Conservation (phyloP, 2,797 vertebrate species). For the Petrocephalus schoutedeni region DNA sequence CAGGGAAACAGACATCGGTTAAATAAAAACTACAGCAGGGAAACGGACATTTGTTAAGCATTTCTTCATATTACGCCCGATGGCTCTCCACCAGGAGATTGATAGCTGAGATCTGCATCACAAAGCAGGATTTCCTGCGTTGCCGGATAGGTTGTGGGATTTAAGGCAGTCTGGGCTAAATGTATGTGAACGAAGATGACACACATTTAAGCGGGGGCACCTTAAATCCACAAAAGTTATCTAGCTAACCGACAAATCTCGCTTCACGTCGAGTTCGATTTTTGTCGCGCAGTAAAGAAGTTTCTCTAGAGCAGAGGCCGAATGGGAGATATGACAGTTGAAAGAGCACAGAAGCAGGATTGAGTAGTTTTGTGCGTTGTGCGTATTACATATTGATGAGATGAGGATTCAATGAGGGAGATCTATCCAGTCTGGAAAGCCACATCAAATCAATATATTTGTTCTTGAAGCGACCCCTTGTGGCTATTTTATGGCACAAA, state of each 20-base stretch:
- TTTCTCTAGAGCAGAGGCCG: not conserved
- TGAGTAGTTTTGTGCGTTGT: not conserved
- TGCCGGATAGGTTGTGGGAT: not conserved
- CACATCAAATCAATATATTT: not conserved
- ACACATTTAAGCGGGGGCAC: too few relatives aligned
- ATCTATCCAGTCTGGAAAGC: not conserved
- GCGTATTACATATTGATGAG: not conserved
- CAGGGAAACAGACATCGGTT: not conserved
- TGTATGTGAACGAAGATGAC: too few relatives aligned
- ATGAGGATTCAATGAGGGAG: not conserved
- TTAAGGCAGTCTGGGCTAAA: not conserved
- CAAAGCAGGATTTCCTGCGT: not conserved
- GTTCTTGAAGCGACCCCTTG: constrained; percentile 7
- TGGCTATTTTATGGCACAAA: not conserved
- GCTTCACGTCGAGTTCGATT: not conserved
- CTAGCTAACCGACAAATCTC: not conserved
- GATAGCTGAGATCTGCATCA: not conserved
- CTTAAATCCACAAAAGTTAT: too few relatives aligned
- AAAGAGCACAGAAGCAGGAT: not conserved
- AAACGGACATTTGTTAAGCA: not conserved
- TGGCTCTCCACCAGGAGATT: not conserved
- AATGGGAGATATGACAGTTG: not conserved
- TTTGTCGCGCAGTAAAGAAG: not conserved
- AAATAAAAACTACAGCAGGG: too few relatives aligned
- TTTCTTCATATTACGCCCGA: not conserved